Evolutionary conservation across 2,797 vertebrate genomes (phyloP).

Genomic region (Platalea minor): DNA sequence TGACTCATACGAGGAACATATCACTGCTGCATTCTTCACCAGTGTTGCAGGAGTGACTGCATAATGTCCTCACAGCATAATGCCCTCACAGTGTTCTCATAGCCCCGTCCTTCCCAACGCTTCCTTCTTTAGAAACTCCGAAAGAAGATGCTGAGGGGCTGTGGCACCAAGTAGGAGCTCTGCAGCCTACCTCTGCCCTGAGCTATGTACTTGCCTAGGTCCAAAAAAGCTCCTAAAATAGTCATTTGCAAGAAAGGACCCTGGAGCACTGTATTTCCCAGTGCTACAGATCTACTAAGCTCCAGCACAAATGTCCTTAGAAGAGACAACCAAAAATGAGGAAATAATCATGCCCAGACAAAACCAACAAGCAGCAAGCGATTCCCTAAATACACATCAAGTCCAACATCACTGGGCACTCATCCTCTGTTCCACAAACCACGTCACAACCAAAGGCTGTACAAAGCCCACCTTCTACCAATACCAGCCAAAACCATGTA

Average conservation of each 20-base stretch:
- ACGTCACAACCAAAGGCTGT: neutral
- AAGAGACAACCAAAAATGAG: neutral
- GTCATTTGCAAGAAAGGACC: neutral
- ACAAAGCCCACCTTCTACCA: neutral
- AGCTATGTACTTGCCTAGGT: neutral
- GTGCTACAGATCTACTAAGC: neutral
- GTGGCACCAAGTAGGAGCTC: neutral
- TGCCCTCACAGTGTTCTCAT: neutral
- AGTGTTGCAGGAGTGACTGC: slow-evolving; percentile 18
- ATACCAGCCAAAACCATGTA: neutral
- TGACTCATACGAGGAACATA: neutral
- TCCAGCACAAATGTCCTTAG: neutral
- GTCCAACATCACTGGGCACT: neutral
- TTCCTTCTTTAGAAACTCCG: neutral
- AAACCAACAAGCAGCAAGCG: neutral
- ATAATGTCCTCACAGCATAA: neutral
- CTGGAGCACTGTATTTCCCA: fast-evolving
- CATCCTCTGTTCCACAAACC: neutral
- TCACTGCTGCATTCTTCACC: slow-evolving; percentile 2
- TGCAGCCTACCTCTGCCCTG: neutral
- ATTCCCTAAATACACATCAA: neutral
- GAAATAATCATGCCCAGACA: neutral
- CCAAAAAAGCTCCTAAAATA: neutral
- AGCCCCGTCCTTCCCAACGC: fast-evolving
- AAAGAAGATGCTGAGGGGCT: neutral